A percentile compares a stretch with the other conserved stretches of the same genome.
Conservation (phyloP, 2,888 invertebrate genomes). For the Caenorhabditis plicata region DNA sequence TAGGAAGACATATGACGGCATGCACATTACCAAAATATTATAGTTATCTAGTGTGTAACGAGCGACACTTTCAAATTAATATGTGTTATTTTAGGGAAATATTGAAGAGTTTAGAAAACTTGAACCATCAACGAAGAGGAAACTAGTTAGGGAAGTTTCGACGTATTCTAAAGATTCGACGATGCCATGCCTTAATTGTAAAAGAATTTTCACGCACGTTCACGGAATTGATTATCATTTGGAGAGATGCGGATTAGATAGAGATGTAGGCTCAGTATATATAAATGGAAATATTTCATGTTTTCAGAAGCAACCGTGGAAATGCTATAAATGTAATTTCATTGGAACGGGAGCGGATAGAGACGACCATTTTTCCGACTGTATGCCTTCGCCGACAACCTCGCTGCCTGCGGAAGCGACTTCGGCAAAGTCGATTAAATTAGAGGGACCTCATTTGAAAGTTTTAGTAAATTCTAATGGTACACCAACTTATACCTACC, state of each 20-base stretch:
- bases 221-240: constrained; percentile 17
- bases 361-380: not conserved
- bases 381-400: not conserved
- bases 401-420: not conserved
- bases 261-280: not conserved
- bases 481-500: too few species aligned
- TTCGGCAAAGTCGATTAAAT: too few species aligned
- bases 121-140: not conserved
- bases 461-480: too few species aligned
- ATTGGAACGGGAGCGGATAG: not conserved
- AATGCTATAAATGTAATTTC: constrained; percentile 11
- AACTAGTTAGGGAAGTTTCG: constrained; percentile 4
- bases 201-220: not conserved
- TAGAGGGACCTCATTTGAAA: too few species aligned
- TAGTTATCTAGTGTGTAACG: too few species aligned
- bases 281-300: not conserved
- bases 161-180: not conserved
- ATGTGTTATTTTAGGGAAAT: constrained; percentile 4
- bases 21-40: too few species aligned
- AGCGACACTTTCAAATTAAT: too few species aligned
- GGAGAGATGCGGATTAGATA: constrained; percentile 18
- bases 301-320: constrained; percentile 27
- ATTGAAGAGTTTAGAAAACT: constrained; percentile 16
- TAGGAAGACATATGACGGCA: too few species aligned
- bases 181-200: constrained; percentile 14